Evolutionary conservation across 2,888 invertebrate species (phyloP).

Genomic region (Uropetala carovei): DNA sequence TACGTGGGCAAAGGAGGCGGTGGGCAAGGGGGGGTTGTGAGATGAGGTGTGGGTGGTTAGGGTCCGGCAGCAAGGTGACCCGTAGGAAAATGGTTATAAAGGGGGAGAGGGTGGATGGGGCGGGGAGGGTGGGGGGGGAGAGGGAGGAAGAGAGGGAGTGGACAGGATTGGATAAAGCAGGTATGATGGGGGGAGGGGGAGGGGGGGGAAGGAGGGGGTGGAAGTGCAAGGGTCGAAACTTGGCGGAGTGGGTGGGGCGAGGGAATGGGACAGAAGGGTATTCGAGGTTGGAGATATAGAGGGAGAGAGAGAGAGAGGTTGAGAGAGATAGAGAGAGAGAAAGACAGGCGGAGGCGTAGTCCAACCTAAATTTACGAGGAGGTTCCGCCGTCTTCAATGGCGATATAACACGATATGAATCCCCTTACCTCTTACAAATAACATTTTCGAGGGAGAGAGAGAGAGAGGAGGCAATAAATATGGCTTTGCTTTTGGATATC

Average conservation of each 20-base stretch:
- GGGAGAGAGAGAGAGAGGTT: background rate
- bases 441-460: constrained; percentile 15
- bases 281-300: background rate
- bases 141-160: too few relatives aligned
- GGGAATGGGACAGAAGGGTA: background rate
- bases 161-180: too few relatives aligned
- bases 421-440: background rate
- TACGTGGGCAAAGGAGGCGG: too few relatives aligned
- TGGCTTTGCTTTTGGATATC: constrained; percentile 57
- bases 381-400: constrained; percentile 9
- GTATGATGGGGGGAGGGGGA: too few relatives aligned
- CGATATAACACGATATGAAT: constrained; percentile 31
- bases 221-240: too few relatives aligned
- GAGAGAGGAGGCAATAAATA: constrained; percentile 26
- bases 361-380: background rate
- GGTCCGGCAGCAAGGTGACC: too few relatives aligned
- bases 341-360: background rate
- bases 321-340: background rate
- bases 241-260: background rate
- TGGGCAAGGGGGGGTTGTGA: too few relatives aligned
- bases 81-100: too few relatives aligned
- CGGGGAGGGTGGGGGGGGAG: too few relatives aligned
- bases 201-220: too few relatives aligned
- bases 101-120: too few relatives aligned
- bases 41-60: too few relatives aligned